Evolutionary conservation across 1,140 invertebrate species (phyloP).

Genomic region (Batillaria attramentaria): DNA sequence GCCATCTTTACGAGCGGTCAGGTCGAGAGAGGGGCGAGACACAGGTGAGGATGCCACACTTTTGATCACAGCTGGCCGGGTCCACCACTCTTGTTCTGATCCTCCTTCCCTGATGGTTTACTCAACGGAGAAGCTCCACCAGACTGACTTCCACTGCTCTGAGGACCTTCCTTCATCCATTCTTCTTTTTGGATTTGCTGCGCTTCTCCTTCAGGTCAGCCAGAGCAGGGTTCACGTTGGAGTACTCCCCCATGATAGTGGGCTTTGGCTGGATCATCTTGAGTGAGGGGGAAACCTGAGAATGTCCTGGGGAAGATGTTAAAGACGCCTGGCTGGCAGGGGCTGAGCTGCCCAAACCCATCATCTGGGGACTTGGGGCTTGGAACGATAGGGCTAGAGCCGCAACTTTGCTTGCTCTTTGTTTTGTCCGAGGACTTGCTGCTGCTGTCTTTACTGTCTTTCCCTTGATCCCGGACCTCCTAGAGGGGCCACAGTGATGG

Average conservation of each 20-base stretch:
- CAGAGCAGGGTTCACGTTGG: conserved; percentile 63
- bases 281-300: conserved; percentile 58
- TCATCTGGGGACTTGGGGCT: conserved; percentile 55
- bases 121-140: conserved; percentile 25
- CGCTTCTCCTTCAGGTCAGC: conserved; percentile 67
- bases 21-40: conserved; percentile 4
- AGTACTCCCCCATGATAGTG: conserved; percentile 67
- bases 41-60: conserved; percentile 39
- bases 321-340: conserved; percentile 41
- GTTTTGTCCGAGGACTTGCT: conserved; percentile 30
- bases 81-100: conserved; percentile 62
- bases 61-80: conserved; percentile 66
- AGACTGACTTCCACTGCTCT: conserved; percentile 22
- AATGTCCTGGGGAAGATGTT: conserved; percentile 36
- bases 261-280: conserved; percentile 73
- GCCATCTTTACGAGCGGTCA: conserved; percentile 11
- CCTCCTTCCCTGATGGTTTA: conserved; percentile 42
- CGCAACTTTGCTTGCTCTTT: conserved; percentile 44
- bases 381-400: conserved; percentile 65
- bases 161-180: conserved; percentile 68
- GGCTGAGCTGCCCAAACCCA: conserved; percentile 46
- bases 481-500: conserved; percentile 43
- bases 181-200: conserved; percentile 67
- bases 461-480: conserved; percentile 20
- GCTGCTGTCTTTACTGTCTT: conserved; percentile 35